phyloP scores from a whole-genome alignment of 2,797 vertebrate species.

The Cetoscarus ocellatus region DNA sequence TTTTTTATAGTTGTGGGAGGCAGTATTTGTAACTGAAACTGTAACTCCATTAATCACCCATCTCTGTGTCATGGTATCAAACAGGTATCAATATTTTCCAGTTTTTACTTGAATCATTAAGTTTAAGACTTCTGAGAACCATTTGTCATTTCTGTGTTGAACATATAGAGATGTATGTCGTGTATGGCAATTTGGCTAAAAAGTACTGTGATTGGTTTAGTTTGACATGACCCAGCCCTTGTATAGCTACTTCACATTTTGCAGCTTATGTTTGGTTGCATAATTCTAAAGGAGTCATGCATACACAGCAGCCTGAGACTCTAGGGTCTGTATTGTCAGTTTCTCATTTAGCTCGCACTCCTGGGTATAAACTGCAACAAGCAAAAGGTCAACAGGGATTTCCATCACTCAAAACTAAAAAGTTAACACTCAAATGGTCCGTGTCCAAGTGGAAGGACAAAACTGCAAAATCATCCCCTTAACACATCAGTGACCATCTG shows the following conservation, averaged over 20 bases:
- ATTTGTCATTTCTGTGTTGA: too few relatives aligned
- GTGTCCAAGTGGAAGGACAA: conserved; percentile 84
- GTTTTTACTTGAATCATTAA: too few relatives aligned
- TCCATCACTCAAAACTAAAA: conserved; percentile 83
- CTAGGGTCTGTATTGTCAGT: conserved; percentile 69
- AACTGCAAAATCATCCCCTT: conserved; percentile 87
- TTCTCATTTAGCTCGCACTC: conserved; percentile 80
- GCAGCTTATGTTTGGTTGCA: conserved; percentile 42
- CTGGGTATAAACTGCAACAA: conserved; percentile 78
- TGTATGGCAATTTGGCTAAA: too few relatives aligned
- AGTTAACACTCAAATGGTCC: conserved; percentile 86
- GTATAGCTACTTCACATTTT: conserved; percentile 26
- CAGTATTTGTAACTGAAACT: too few relatives aligned
- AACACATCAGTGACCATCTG: conserved; percentile 84
- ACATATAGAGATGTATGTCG: too few relatives aligned
- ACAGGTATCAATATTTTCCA: too few relatives aligned
- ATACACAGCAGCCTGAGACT: conserved; percentile 59
- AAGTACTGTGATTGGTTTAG: too few relatives aligned
- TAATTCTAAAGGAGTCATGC: conserved; percentile 48
- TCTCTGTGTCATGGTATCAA: too few relatives aligned
- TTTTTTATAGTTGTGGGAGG: too few relatives aligned
- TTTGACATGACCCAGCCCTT: too few relatives aligned
- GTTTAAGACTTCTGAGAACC: too few relatives aligned
- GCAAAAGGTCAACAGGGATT: conserved; percentile 85
- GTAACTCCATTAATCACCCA: too few relatives aligned